Base-by-base conservation (phyloP, 2,797 vertebrate species). In the Centropyge bicolor region DNA sequence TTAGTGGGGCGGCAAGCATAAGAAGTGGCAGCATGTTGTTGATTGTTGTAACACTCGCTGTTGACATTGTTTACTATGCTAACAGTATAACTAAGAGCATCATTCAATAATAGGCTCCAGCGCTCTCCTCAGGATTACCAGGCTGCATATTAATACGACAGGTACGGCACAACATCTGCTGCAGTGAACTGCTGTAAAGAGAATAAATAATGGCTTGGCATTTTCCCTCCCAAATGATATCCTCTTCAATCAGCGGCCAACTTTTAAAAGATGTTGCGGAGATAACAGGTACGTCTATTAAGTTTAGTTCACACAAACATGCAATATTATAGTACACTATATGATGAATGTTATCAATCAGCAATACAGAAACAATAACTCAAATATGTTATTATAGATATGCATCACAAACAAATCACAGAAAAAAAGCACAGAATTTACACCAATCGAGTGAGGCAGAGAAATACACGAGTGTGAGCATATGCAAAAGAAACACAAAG, bases 91-190 rank as follows among this genome's bases (percentile, higher is more conserved):
- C 56, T 54, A 74, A 77, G 22, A 74, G 55, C 71, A 36, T 73
- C 10, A n/a, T 70, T 87, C 72, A 70, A 56, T 86, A 78, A 85
- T 66, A 49, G 22, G 56, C 38, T 66, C 36, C 6, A 61, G 45
- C 41, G 55, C 78, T 88, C 35, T 70, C 74, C 45, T 61, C 62
- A 48, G 60, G 35, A 63, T 56, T 68, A 76, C 74, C 51, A 64
- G 65, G 76, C 67, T 81, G 84, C 70, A 82, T 84, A 73, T 80
- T 85, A 85, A 90, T 76, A 63, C 4, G 46, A 79, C 76, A 88
- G 78, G 76, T 86, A 76, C 55, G 74, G 70, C 20, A 68, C 51
- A 76, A 80, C 84, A 80, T 80, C 76, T 83, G 83, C 67, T 54
- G 70, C 63, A 70, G 40, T 31, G n/a, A 65, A 38, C n/a, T 45